phyloP scores from a whole-genome alignment of 2,797 vertebrate species.

The Xenentodon cancila region DNA sequence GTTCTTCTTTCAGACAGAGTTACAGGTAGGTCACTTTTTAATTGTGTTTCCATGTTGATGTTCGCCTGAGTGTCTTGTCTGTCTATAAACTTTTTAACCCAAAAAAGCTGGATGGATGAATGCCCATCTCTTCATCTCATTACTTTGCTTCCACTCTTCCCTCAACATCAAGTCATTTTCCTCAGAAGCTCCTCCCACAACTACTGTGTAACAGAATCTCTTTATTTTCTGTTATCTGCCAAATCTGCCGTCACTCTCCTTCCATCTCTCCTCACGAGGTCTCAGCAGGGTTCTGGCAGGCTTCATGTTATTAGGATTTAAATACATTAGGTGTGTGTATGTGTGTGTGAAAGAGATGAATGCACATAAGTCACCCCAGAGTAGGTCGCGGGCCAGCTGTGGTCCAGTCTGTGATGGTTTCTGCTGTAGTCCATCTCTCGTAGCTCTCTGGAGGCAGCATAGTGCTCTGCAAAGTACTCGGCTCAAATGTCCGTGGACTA shows the following conservation, averaged over 20 bases:
- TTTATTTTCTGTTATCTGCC: constrained; percentile 12
- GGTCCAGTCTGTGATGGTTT: constrained; percentile 35
- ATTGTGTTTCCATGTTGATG: background rate
- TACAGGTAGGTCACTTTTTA: constrained; percentile 87
- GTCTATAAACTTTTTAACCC: background rate
- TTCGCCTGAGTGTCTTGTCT: too few relatives aligned
- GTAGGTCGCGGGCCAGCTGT: constrained; percentile 74
- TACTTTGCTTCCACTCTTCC: background rate
- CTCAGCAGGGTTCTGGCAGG: constrained; percentile 58
- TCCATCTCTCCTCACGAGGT: constrained; percentile 60
- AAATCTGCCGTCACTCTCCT: constrained; percentile 33
- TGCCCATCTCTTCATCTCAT: background rate
- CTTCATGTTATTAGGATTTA: constrained; percentile 70
- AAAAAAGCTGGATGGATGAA: background rate
- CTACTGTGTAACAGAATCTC: background rate
- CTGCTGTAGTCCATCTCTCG: constrained; percentile 10
- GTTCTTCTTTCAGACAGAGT: constrained; percentile 99
- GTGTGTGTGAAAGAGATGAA: constrained; percentile 17
- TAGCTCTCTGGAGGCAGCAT: constrained; percentile 13
- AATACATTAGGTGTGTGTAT: constrained; percentile 24
- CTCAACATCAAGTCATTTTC: constrained; percentile 1
- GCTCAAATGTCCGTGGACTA: constrained; percentile 25
- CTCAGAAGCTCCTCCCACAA: background rate
- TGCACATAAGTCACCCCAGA: constrained; percentile 76
- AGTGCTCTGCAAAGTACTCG: constrained; percentile 16